phyloP scores from a whole-genome alignment of 2,888 invertebrate genomes.

The Agrotis exclamationis region DNA sequence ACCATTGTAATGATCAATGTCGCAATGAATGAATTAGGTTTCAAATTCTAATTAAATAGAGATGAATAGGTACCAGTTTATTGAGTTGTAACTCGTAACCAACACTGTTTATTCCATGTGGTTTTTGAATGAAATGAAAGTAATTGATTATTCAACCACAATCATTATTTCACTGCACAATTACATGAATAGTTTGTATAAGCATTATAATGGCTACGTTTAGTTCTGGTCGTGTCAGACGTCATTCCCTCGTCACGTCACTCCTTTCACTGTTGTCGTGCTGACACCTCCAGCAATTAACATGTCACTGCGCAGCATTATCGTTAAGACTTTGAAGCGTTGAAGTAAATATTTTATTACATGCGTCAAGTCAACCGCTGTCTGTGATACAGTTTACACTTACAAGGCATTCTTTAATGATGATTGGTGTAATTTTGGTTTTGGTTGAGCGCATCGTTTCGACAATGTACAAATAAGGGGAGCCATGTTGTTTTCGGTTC shows the following conservation, averaged over 20 bases:
- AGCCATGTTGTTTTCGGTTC: slow-evolving; percentile 38
- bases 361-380: slow-evolving; percentile 32
- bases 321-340: slow-evolving; percentile 65
- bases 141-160: slow-evolving; percentile 37
- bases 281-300: slow-evolving; percentile 84
- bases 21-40: slow-evolving; percentile 22
- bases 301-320: slow-evolving; percentile 80
- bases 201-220: slow-evolving; percentile 32
- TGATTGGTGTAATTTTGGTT: slow-evolving; percentile 37
- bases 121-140: slow-evolving; percentile 30
- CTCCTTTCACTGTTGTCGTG: slow-evolving; percentile 73
- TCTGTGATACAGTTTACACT: slow-evolving; percentile 29
- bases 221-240: slow-evolving; percentile 48
- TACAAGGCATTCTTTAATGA: slow-evolving; percentile 42
- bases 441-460: slow-evolving; percentile 30
- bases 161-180: slow-evolving; percentile 33
- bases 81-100: slow-evolving; percentile 22
- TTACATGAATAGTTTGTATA: slow-evolving; percentile 36
- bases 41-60: slow-evolving; percentile 26
- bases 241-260: slow-evolving; percentile 70
- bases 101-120: slow-evolving; percentile 21
- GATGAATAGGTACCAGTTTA: slow-evolving; percentile 24
- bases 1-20: slow-evolving; percentile 36
- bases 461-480: slow-evolving; percentile 52
- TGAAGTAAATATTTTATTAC: slow-evolving; percentile 63